A percentile compares a stretch with the other conserved stretches of the same genome.
phyloP scores from a whole-genome alignment of 1,140 invertebrate genomes.

The Eupeodes corollae region DNA sequence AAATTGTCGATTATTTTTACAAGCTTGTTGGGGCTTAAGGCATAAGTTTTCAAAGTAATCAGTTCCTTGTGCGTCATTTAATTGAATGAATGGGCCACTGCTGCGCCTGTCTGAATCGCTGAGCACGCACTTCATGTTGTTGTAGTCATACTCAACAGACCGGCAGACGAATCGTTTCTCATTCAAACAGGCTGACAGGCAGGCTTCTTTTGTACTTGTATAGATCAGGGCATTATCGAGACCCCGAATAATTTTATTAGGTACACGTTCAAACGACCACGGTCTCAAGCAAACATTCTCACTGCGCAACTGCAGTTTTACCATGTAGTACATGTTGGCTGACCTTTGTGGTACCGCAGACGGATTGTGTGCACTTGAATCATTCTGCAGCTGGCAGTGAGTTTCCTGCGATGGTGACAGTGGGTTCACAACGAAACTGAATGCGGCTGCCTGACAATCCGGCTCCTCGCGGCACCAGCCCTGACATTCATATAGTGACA shows the following conservation, averaged over 20 bases:
- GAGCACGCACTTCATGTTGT: slow-evolving; percentile 78
- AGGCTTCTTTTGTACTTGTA: slow-evolving; percentile 86
- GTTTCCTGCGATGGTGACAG: slow-evolving; percentile 85
- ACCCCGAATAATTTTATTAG: slow-evolving; percentile 81
- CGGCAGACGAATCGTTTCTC: slow-evolving; percentile 85
- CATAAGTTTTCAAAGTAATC: slow-evolving; percentile 96
- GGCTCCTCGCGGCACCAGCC: slow-evolving; percentile 86
- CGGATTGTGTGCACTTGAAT: slow-evolving; percentile 79
- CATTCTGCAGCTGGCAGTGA: slow-evolving; percentile 82
- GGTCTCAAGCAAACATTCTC: slow-evolving; percentile 83
- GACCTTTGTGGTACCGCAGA: slow-evolving; percentile 67
- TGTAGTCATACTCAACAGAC: slow-evolving; percentile 88
- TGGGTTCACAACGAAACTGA: slow-evolving; percentile 85
- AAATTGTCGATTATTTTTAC: slow-evolving; percentile 65
- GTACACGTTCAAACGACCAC: slow-evolving; percentile 86
- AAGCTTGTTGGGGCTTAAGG: slow-evolving; percentile 72
- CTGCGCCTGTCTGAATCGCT: slow-evolving; percentile 80
- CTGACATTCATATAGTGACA: slow-evolving; percentile 87
- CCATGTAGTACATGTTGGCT: slow-evolving; percentile 91
- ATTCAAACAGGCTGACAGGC: slow-evolving; percentile 80
- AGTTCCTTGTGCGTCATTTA: slow-evolving; percentile 79
- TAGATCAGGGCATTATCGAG: slow-evolving; percentile 85
- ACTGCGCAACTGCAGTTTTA: slow-evolving; percentile 79
- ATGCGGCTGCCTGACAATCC: slow-evolving; percentile 81
- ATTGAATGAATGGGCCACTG: slow-evolving; percentile 68